Conservation (phyloP, 2,888 invertebrate species). For the Ornithoptera alexandrae region DNA sequence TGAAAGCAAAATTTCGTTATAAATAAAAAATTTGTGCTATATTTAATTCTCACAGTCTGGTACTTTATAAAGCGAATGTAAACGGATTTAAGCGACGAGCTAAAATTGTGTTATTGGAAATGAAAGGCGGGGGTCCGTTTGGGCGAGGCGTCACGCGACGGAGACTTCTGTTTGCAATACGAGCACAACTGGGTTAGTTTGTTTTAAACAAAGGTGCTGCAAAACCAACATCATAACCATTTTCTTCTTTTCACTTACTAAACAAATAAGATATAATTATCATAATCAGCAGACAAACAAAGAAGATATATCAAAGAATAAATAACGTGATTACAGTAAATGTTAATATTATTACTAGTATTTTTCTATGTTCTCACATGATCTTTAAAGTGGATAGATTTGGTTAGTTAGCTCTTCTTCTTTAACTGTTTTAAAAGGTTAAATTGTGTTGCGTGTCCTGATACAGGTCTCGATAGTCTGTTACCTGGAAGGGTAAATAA, state of each 20-base stretch:
- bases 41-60: background rate
- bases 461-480: conserved; percentile 35
- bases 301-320: background rate
- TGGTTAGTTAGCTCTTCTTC: background rate
- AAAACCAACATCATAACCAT: conserved; percentile 10
- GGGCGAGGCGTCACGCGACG: conserved; percentile 35
- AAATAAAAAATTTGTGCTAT: background rate
- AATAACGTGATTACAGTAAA: background rate
- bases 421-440: background rate
- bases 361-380: background rate
- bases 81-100: conserved; percentile 9
- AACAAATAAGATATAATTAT: background rate
- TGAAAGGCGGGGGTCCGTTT: conserved; percentile 26
- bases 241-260: conserved; percentile 7
- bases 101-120: conserved; percentile 24
- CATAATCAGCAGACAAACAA: too few relatives aligned
- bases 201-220: conserved; percentile 21
- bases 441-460: conserved; percentile 12
- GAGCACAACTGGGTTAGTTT: conserved; percentile 23
- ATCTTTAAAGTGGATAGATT: background rate
- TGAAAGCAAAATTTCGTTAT: background rate
- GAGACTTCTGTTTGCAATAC: conserved; percentile 35
- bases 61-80: background rate
- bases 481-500: conserved; percentile 42
- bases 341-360: background rate